A percentile compares a stretch with the other conserved stretches of the same genome.
Evolutionary conservation across 2,113 vertebrate species (phyloP).

Genomic region (Atrichornis clamosus): DNA sequence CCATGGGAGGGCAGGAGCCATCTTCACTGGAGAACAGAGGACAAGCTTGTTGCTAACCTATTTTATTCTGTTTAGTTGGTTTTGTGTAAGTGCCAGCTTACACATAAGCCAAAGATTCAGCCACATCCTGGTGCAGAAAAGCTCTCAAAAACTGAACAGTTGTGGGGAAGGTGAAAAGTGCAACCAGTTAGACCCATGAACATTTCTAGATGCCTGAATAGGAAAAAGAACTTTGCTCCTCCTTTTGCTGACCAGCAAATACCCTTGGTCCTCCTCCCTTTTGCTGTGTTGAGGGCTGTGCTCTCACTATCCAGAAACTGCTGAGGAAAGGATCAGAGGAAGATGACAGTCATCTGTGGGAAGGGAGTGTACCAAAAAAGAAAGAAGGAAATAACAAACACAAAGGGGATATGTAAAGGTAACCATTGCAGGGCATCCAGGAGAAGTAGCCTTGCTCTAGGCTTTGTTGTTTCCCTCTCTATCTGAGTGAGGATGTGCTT

Average conservation of each 20-base stretch:
- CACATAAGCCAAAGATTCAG: neutral
- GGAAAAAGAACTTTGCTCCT: neutral
- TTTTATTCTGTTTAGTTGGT: neutral
- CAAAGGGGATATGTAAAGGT: neutral
- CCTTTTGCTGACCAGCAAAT: neutral
- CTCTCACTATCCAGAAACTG: neutral
- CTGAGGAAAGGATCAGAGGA: neutral
- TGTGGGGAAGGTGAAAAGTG: slow-evolving; percentile 4
- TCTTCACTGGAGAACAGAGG: neutral
- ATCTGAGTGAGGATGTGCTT: neutral
- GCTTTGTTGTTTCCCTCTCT: neutral
- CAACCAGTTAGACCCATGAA: neutral
- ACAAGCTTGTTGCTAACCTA: neutral
- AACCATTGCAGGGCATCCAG: rapidly evolving
- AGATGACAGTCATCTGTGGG: neutral
- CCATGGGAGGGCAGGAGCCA: slow-evolving; percentile 6
- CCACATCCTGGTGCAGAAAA: neutral
- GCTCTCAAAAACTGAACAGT: neutral
- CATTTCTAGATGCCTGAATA: neutral
- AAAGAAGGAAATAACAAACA: neutral
- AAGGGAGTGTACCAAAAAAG: neutral
- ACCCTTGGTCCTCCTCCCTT: neutral
- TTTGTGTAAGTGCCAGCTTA: neutral
- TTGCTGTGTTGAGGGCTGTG: neutral
- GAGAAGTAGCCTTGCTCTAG: neutral